These are phyloP conservation scores for Pelobates cultripes DNA, from an alignment of 2,797 vertebrate species.

Conservation along the genomic window DNA sequence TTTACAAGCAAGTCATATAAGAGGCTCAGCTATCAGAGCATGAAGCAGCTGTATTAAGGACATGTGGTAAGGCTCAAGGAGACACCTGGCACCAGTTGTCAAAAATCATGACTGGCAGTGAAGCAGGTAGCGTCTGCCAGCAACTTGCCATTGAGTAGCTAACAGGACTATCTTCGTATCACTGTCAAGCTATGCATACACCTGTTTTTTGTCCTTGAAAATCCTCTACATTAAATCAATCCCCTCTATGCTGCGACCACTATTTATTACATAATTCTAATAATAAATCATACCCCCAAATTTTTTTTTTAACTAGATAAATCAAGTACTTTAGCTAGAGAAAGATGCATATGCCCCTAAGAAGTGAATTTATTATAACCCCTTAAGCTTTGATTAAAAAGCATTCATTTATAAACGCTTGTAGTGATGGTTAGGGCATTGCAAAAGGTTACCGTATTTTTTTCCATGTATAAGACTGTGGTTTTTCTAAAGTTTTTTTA, in stretches of 20 bases:
- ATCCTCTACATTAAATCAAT: constrained; percentile 11
- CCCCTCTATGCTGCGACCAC: too few relatives aligned
- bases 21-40: background rate
- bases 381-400: too few relatives aligned
- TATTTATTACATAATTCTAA: background rate
- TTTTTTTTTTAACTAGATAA: too few relatives aligned
- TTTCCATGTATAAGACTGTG: too few relatives aligned
- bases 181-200: constrained; percentile 47
- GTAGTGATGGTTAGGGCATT: too few relatives aligned
- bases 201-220: constrained; percentile 47
- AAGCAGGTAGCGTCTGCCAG: constrained; percentile 34
- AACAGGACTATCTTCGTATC: constrained; percentile 45
- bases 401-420: too few relatives aligned
- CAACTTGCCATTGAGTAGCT: constrained; percentile 23
- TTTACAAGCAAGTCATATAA: constrained; percentile 51
- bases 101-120: constrained; percentile 37
- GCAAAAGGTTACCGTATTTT: too few relatives aligned
- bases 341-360: too few relatives aligned
- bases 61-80: constrained; percentile 22
- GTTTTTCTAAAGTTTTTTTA: too few relatives aligned
- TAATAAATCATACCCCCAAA: too few relatives aligned
- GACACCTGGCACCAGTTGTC: constrained; percentile 42
- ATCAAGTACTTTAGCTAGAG: too few relatives aligned
- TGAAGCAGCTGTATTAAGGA: constrained; percentile 39
- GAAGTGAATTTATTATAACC: too few relatives aligned